Evolutionary conservation across 2,797 vertebrate genomes (phyloP), one percentile per base, ranked within the genome.

Genomic region (Enteromius unitaeniatus): DNA sequence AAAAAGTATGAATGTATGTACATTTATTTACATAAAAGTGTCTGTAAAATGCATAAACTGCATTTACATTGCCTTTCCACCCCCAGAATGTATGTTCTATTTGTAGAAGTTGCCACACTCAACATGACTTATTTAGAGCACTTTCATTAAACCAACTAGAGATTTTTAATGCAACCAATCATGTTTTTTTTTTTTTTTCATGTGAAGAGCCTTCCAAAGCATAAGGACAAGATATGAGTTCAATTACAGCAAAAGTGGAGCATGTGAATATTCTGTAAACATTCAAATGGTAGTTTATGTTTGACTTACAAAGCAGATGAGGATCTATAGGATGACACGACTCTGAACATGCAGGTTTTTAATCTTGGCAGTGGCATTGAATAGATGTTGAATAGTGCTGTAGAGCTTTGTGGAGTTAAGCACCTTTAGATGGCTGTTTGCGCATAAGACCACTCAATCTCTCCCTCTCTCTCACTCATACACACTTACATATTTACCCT

Each of bases 341-440:
- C 58, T 58, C 23, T 42, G 47, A 81, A 77, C 64, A 81, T 49
- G 72, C 37, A 51, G 15, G 58, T 79, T 81, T 55, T 77, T 81
- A 84, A 88, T 83, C 82, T 74, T 60, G 79, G n/a, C 68, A 78
- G 72, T 81, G 72, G 58, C 58, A 67, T 10, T 74, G 83, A 82
- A 78, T 81, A 69, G 45, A 47, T 78, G 80, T 84, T 74, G 19
- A 83, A 77, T 77, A 76, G 73, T 62, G 82, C 68, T 55, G 60
- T 60, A 64, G 58, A 55, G 86, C 86, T 86, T 81, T 87, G 58
- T 37, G 69, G 79, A 83, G 62, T 82, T 78, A 88, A 84, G 82
- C 75, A 80, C 69, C 60, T 73, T 69, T 79, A 74, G 64, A 75
- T 51, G 77, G 80, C 77, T 78, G 64, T 85, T 79, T 81, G 69